Base-by-base conservation (phyloP, 2,113 vertebrate genomes). In the Peucedramus taeniatus region DNA sequence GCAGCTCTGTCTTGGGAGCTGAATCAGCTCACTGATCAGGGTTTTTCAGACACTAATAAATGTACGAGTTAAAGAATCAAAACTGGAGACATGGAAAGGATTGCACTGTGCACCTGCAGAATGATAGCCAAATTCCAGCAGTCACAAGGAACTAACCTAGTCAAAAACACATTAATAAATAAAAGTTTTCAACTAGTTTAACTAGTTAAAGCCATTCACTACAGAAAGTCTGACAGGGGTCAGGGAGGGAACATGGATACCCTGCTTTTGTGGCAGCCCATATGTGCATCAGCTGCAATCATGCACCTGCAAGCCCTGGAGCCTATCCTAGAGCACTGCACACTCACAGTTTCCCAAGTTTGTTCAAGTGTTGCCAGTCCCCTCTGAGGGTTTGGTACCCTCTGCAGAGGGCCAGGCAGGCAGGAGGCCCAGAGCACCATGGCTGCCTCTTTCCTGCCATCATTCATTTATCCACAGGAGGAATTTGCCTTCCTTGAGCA, bases 41-140 rank as follows among this genome's bases (percentile, higher is more conserved):
- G 44, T 56, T 93, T 92, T 88, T 60, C 70, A 86, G 44, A 64
- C 44, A 51, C 53, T 59, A 76, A 72, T 54, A 65, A 76, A 90
- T 22, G n/a, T 37, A 54, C 11, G 22, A 56, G 23, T 57, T 76
- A 76, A 90, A 85, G 53, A 78, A 27, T 80, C 27, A 71, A 39
- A 82, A 88, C 35, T 56, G 51, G 20, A 68, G 84, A 87, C 15
- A 13, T 27, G 61, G 24, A 77, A 47, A 47, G 54, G 14, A 82
- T 20, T 59, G 39, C 40, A 68, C 23, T 56, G 66, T 47, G 20
- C 11, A 50, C 28, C 51, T 87, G 50, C 56, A 91, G 40, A 69
- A 74, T 20, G 20, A 45, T 13, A 65, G 40, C 30, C 24, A 33
- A 92, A 79, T 88, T 90, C 44, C 57, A 71, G 18, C n/a, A 64